Evolutionary conservation across 2,888 invertebrate genomes (phyloP).

Genomic region (Phorcus lineatus): DNA sequence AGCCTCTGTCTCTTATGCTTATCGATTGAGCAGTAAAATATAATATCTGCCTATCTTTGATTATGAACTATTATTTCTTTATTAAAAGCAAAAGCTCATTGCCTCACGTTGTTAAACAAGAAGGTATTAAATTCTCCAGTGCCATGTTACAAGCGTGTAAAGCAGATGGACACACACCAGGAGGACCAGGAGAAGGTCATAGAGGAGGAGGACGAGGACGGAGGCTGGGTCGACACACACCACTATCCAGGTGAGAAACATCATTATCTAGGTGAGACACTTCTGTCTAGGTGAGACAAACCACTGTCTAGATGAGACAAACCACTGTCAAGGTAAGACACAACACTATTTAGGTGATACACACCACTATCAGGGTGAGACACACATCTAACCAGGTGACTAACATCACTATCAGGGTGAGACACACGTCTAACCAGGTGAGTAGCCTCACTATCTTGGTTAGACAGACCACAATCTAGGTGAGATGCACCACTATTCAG

Average conservation of each 20-base stretch:
- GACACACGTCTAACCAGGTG: no score
- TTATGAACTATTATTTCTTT: no score
- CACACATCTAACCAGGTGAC: neutral
- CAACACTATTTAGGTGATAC: slow-evolving; percentile 81
- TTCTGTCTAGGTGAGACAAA: no score
- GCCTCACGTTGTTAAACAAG: neutral
- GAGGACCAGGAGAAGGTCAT: slow-evolving; percentile 92
- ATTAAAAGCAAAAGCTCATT: neutral
- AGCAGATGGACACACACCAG: slow-evolving; percentile 90
- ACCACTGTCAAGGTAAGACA: no score
- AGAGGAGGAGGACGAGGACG: slow-evolving; percentile 86
- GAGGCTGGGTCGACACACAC: slow-evolving; percentile 99
- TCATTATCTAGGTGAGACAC: neutral
- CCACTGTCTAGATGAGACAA: no score
- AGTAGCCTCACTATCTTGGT: no score
- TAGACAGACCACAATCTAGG: no score
- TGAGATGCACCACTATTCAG: slow-evolving; percentile 91
- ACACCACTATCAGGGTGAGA: slow-evolving; percentile 83
- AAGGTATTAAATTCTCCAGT: slow-evolving; percentile 77
- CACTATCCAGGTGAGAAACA: slow-evolving; percentile 79
- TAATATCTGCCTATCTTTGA: no score
- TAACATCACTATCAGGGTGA: no score
- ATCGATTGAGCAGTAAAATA: no score
- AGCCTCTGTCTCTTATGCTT: neutral
- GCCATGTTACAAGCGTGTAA: slow-evolving; percentile 95